phyloP scores from a whole-genome alignment of 1,140 invertebrate genomes.

The Caenorhabditis latens region DNA sequence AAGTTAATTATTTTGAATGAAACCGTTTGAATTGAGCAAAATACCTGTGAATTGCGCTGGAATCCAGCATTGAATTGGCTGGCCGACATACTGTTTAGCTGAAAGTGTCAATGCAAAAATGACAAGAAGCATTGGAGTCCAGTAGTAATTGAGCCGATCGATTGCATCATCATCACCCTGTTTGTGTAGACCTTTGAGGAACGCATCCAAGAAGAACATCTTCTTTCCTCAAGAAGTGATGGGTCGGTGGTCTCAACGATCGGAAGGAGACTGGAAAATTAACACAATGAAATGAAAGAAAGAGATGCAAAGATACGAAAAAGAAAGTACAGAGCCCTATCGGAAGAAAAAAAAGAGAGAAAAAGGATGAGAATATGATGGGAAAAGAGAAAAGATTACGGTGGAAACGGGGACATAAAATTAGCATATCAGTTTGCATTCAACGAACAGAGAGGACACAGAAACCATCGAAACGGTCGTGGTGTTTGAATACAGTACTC shows the following conservation, averaged over 20 bases:
- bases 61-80: conserved; percentile 78
- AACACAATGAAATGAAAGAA: too few relatives aligned
- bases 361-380: background rate
- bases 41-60: conserved; percentile 77
- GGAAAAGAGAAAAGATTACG: conserved; percentile 20
- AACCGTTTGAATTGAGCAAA: background rate
- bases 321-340: background rate
- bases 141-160: conserved; percentile 80
- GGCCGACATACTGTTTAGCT: conserved; percentile 77
- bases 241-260: conserved; percentile 63
- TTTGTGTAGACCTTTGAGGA: conserved; percentile 77
- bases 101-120: conserved; percentile 76
- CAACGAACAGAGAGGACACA: background rate
- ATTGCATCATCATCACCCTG: conserved; percentile 80
- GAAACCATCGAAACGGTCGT: background rate
- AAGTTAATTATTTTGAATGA: background rate
- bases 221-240: conserved; percentile 41
- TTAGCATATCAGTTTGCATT: conserved; percentile 48
- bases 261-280: conserved; percentile 40
- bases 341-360: background rate
- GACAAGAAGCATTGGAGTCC: conserved; percentile 79
- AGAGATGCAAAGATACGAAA: background rate
- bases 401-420: background rate
- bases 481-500: background rate
- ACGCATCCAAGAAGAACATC: conserved; percentile 77